Evolutionary conservation across 2,113 vertebrate genomes (phyloP), one percentile per base, ranked within the genome.

Genomic region (Trochalopteron elliotii): DNA sequence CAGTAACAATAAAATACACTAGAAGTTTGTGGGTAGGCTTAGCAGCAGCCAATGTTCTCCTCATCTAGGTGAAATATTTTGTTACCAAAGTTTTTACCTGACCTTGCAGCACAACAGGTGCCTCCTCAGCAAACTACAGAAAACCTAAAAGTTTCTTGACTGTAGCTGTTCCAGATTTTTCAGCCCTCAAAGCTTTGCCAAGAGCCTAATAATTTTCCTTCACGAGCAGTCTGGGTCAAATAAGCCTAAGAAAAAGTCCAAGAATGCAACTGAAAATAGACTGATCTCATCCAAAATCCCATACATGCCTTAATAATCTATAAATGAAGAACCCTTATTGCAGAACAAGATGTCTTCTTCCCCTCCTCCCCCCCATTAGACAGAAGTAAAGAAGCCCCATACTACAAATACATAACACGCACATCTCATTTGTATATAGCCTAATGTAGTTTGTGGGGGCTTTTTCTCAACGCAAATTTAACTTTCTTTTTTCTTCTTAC

Each of bases 341-440:
- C 9, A 74, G 17, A 65, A 81, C 2, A 65, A 42, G 18, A 7
- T 2, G 30, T 5, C 17, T 56, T 56, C 42, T 60, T 83, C 12
- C 37, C 5, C 31, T 28, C 10, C 15, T 39, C 20, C 27, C 3
- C 0, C 0, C 11, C 16, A 24, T n/a, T 19, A 53, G 9, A 14
- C 1, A 42, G 30, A 64, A 85, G 60, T 55, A 90, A 15, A 76
- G 25, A 33, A 44, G 15, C 3, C 17, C 7, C 20, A 78, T 23
- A 67, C 10, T 40, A 65, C 31, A 57, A 47, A 80, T 22, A 20
- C 1, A 59, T 9, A 55, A 31, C 33, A 59, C 6, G 15, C 23
- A 31, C 2, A 5, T 35, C 59, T 59, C 18, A n/a, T 27, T 13
- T 82, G 8, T 42, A 35, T 35, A 47, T 1, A 63, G 11, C 9